Percentiles rank a stretch among this genome's conserved stretches.
phyloP scores from a whole-genome alignment of 1,140 invertebrate species.

The Anoplolepis gracilipes region DNA sequence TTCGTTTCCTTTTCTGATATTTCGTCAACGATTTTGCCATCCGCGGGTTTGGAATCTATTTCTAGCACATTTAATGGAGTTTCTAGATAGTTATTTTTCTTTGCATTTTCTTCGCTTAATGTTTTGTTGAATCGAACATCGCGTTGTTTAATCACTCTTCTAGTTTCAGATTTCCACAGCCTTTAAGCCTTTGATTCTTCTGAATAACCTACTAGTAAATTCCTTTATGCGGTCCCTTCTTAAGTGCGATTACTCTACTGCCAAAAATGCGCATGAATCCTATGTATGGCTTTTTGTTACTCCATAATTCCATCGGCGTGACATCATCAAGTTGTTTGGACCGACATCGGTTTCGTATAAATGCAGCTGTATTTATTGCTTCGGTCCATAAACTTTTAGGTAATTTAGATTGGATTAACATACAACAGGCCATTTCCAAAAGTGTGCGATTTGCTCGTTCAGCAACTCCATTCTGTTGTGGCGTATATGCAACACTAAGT shows the following conservation, averaged over 20 bases:
- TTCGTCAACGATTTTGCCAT: no score
- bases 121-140: constrained; percentile 1
- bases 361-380: neutral
- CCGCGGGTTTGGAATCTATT: no score
- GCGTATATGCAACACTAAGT: neutral
- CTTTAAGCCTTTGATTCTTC: constrained; percentile 43
- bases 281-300: constrained; percentile 42
- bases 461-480: neutral
- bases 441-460: neutral
- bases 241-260: constrained; percentile 63
- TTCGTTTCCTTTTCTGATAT: no score
- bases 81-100: no score
- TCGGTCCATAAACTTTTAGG: neutral
- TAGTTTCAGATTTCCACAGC: constrained; percentile 3
- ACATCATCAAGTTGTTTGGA: constrained; percentile 50
- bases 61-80: no score
- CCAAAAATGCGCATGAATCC: constrained; percentile 73
- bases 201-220: neutral
- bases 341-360: constrained; percentile 6
- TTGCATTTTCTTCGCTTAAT: no score
- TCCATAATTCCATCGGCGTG: constrained; percentile 59
- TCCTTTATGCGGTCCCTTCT: constrained; percentile 30
- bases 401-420: neutral
- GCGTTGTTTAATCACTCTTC: neutral
- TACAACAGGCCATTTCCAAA: neutral